Base-by-base conservation (phyloP, 2,113 vertebrate species). In the Sminthopsis crassicaudata region DNA sequence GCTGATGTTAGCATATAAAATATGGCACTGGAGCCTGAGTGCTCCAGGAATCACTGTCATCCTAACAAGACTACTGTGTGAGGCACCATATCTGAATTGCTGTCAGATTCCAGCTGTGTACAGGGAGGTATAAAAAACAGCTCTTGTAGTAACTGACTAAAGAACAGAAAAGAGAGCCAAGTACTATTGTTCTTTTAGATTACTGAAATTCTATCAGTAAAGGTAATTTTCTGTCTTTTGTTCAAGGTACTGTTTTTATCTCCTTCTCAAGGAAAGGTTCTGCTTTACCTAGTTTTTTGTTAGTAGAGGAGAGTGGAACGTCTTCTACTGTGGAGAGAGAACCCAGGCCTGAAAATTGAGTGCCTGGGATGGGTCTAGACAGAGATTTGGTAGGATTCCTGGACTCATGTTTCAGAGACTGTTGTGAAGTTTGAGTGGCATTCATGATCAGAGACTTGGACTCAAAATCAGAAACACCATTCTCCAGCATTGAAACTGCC, bases 211-310 rank as follows among this genome's bases (percentile, higher is more conserved):
- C 92, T n/a, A 92, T 60, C 19, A 92, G 22, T 57, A 84, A 57
- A 92, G 14, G 55, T 46, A 94, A 55, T 0, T 8, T 96, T 0
- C 30, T 90, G 54, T 96, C 55, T 42, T 27, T 46, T 94, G 60
- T 51, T 55, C 46, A 92, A 93, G 96, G 48, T 67, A 92, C 19
- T 95, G 1, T 95, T 53, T 90, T 2, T 84, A 48, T 6, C 2
- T 8, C 93, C 54, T 90, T 95, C 26, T 93, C 52, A 90, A 48
- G 54, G 36, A 42, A n/a, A 53, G 25, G 8, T 90, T 50, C 53
- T 92, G 84, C 92, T 98, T 99, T 96, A 99, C 99, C 99, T 51
- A 99, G 99, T 93, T 99, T 99, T 98, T 98, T 99, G 98, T 93
- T 98, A 76, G 98, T 97, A 9, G 98, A 98, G 46, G 98, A 98